phyloP scores from a whole-genome alignment of 2,113 vertebrate genomes.

The Chascanopsetta lugubris region DNA sequence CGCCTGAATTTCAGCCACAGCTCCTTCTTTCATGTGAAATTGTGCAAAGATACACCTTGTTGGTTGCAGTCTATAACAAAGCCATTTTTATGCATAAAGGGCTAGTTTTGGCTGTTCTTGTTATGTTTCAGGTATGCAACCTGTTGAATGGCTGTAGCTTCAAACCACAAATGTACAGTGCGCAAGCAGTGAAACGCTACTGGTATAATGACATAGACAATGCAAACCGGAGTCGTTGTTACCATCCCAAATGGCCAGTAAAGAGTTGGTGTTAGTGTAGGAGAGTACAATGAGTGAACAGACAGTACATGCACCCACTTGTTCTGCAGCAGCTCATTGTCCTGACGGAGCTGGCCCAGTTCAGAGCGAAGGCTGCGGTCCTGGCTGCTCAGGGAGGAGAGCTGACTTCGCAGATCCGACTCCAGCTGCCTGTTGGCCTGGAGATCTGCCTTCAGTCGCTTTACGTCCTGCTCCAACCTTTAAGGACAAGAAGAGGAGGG shows the following conservation, averaged over 20 bases:
- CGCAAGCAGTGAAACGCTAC: no score
- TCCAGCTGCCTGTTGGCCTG: constrained; percentile 96
- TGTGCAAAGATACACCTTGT: no score
- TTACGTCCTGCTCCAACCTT: constrained; percentile 98
- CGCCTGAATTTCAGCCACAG: no score
- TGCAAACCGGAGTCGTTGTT: no score
- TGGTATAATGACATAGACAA: no score
- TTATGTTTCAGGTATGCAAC: no score
- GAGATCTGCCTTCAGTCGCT: constrained; percentile 97
- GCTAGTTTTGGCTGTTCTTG: no score
- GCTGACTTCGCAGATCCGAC: constrained; percentile 95
- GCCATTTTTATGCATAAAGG: no score
- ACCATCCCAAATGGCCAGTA: not conserved
- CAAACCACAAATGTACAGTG: no score
- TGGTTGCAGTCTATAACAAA: no score
- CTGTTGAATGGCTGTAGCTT: no score
- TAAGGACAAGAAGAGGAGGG: not conserved
- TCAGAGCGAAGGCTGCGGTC: constrained; percentile 93
- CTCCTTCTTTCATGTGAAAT: no score
- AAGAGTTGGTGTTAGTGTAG: not conserved
- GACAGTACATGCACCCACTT: constrained; percentile 79
- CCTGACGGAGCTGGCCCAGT: constrained; percentile 93
- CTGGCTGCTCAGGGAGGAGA: constrained; percentile 89
- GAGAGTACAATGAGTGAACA: not conserved
- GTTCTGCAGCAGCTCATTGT: constrained; percentile 97